Evolutionary conservation across 1,140 invertebrate genomes (phyloP).

Genomic region (Zaprionus davidi): DNA sequence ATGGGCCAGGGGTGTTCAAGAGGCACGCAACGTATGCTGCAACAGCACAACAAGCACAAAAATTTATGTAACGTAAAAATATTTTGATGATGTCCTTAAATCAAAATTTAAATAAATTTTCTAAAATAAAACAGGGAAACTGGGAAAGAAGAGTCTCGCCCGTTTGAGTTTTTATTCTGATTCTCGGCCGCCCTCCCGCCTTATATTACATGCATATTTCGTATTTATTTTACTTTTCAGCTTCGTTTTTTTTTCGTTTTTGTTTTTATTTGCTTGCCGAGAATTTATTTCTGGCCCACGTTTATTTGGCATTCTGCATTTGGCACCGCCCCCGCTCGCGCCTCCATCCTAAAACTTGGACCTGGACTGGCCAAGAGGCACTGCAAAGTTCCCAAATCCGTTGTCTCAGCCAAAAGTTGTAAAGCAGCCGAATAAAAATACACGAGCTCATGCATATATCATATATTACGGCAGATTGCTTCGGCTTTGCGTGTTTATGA

Average conservation of each 20-base stretch:
- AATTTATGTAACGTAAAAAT: constrained; percentile 81
- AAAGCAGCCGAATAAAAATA: constrained; percentile 62
- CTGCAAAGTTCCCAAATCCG: constrained; percentile 54
- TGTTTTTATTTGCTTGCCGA: constrained; percentile 60
- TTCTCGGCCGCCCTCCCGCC: background rate
- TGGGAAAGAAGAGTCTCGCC: constrained; percentile 2
- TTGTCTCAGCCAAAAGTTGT: constrained; percentile 62
- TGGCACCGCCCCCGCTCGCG: constrained; percentile 11
- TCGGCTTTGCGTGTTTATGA: constrained; percentile 72
- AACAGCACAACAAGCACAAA: constrained; percentile 49
- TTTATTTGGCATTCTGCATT: constrained; percentile 68
- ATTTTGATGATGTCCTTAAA: constrained; percentile 82
- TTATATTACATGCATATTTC: constrained; percentile 38
- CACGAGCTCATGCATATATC: constrained; percentile 60
- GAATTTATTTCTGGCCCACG: constrained; percentile 69
- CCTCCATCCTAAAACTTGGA: constrained; percentile 17
- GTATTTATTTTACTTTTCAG: constrained; percentile 53
- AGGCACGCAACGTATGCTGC: constrained; percentile 1
- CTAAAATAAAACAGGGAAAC: constrained; percentile 51
- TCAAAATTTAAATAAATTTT: constrained; percentile 82
- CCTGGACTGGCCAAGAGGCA: constrained; percentile 29
- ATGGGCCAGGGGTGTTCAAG: background rate
- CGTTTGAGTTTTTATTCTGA: constrained; percentile 49
- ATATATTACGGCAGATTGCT: constrained; percentile 71
- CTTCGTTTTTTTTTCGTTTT: constrained; percentile 5